Evolutionary conservation across 2,113 vertebrate species (phyloP).

Genomic region (Hoplias malabaricus): DNA sequence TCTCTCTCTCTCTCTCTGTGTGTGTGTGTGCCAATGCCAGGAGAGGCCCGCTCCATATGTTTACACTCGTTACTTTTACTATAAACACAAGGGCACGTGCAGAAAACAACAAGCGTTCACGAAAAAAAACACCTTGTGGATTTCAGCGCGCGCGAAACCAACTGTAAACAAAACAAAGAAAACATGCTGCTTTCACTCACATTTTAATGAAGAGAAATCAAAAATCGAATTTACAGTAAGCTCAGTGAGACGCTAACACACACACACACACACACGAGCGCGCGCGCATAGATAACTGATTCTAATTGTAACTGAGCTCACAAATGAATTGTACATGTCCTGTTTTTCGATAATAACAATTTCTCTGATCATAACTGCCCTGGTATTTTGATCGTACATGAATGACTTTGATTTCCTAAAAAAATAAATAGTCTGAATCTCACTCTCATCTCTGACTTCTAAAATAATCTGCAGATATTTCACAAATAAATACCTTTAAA

Average conservation of each 20-base stretch:
- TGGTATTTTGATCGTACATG: neutral
- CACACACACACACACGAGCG: no score
- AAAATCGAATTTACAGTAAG: no score
- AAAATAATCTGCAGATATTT: no score
- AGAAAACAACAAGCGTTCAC: conserved; percentile 10
- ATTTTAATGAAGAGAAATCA: no score
- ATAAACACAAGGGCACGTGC: conserved; percentile 19
- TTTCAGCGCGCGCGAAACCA: neutral
- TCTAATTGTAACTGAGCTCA: neutral
- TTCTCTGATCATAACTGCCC: neutral
- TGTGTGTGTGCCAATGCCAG: no score
- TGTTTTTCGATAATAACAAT: neutral
- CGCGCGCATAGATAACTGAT: neutral
- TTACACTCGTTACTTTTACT: conserved; percentile 6
- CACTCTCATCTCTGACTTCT: no score
- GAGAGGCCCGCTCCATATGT: conserved; percentile 11
- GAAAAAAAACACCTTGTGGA: neutral
- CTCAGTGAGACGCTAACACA: no score
- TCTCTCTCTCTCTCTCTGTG: conserved; percentile 8
- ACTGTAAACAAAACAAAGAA: neutral
- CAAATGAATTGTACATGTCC: no score
- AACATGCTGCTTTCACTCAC: neutral
- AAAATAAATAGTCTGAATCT: no score
- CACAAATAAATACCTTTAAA: no score
- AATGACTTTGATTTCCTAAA: no score